A percentile compares a stretch with the other conserved stretches of the same genome.
These are phyloP conservation scores for Urocyon cinereoargenteus DNA, from an alignment of 2,797 vertebrate genomes.

Conservation along the genomic window DNA sequence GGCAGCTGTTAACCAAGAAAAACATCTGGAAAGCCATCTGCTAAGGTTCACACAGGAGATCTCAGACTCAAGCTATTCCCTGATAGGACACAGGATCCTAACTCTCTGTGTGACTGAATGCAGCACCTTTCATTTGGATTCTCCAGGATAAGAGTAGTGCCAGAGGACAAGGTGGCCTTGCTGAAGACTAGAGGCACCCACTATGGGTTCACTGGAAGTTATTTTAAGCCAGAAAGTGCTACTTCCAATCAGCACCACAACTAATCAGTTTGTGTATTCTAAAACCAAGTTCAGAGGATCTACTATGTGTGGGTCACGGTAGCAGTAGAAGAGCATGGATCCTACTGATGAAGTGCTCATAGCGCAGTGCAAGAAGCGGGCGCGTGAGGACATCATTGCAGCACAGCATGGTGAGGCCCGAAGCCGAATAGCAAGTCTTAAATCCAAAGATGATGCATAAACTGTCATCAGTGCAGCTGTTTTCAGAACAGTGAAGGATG, in stretches of 20 bases:
- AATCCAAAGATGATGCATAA: neutral
- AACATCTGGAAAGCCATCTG: slow-evolving; percentile 81
- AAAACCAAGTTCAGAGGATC: neutral
- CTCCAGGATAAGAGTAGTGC: neutral
- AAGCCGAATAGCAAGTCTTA: neutral
- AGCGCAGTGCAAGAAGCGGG: neutral
- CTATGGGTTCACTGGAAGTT: neutral
- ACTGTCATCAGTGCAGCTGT: neutral
- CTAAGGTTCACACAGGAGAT: neutral
- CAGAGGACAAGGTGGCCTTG: neutral
- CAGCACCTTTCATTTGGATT: slow-evolving; percentile 5
- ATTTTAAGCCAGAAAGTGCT: slow-evolving; percentile 39
- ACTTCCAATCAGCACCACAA: neutral
- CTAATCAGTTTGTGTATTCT: neutral
- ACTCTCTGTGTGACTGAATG: neutral
- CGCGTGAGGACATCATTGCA: fast-evolving
- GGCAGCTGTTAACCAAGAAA: slow-evolving; percentile 52
- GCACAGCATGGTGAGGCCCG: neutral
- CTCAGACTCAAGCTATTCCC: neutral
- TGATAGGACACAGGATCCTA: neutral
- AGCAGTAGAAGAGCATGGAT: neutral
- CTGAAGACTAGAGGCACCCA: neutral
- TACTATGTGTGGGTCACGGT: neutral
- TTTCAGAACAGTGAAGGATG: neutral
- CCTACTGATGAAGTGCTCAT: fast-evolving